Conservation (phyloP, 1,140 invertebrate genomes). For the Bombus waltoni region DNA sequence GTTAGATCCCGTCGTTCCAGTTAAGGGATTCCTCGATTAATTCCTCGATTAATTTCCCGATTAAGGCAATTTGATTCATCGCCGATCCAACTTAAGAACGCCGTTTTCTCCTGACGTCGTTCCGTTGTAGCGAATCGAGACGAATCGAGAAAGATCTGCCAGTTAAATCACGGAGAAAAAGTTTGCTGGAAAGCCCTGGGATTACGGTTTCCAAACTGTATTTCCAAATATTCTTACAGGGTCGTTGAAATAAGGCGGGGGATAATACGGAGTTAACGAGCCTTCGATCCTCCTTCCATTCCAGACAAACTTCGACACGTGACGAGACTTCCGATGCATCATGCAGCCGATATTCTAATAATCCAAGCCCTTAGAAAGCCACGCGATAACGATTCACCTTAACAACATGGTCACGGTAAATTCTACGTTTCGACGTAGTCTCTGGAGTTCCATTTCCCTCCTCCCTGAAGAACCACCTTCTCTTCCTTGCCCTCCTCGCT, state of each 20-base stretch:
- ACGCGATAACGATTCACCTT: background rate
- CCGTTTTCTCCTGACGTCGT: constrained; percentile 14
- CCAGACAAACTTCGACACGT: background rate
- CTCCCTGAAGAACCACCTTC: background rate
- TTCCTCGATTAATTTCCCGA: constrained; percentile 55
- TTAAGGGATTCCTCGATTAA: constrained; percentile 59
- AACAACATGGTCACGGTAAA: constrained; percentile 13
- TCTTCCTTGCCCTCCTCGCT: too few relatives aligned
- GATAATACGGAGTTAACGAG: constrained; percentile 7
- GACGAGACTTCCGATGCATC: background rate
- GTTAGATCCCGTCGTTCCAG: constrained; percentile 53
- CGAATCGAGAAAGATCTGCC: background rate
- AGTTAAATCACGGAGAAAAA: background rate
- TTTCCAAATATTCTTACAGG: background rate
- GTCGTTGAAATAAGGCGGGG: background rate
- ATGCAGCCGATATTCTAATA: background rate
- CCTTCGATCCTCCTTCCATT: background rate
- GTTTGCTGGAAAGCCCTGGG: background rate
- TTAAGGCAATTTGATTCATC: constrained; percentile 72
- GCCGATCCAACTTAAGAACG: constrained; percentile 37
- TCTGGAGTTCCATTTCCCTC: background rate
- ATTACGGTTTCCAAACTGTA: background rate
- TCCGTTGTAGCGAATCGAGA: background rate
- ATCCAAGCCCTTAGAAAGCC: background rate
- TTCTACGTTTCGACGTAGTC: background rate